Percentiles rank a stretch among this genome's conserved stretches.
These are phyloP conservation scores for Galaxias olidus DNA, from an alignment of 2,797 vertebrate species.

Conservation along the genomic window DNA sequence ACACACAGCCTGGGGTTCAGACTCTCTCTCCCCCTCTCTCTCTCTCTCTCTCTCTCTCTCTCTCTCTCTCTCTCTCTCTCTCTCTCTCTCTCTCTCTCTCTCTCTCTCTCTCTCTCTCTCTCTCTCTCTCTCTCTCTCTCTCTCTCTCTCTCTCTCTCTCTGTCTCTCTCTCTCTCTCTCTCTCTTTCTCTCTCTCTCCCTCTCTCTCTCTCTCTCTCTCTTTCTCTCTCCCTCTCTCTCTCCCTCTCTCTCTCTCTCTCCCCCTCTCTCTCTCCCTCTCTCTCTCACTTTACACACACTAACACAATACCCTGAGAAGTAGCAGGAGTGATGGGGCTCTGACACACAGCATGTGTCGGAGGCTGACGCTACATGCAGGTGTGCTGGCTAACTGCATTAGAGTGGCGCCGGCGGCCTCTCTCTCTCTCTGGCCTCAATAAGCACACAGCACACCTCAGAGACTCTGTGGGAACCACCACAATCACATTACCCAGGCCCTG, in stretches of 20 bases:
- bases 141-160: background rate
- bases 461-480: slow-evolving; percentile 46
- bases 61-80: too few relatives aligned
- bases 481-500: slow-evolving; percentile 46
- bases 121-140: too few relatives aligned
- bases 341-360: slow-evolving; percentile 26
- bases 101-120: too few relatives aligned
- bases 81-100: too few relatives aligned
- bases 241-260: too few relatives aligned
- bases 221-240: too few relatives aligned
- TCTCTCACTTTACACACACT: slow-evolving; percentile 8
- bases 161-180: slow-evolving; percentile 31
- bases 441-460: slow-evolving; percentile 44
- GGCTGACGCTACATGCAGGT: slow-evolving; percentile 51
- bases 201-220: slow-evolving; percentile 5
- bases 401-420: slow-evolving; percentile 45
- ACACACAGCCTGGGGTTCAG: too few relatives aligned
- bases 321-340: too few relatives aligned
- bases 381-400: slow-evolving; percentile 55
- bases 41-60: too few relatives aligned
- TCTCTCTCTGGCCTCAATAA: slow-evolving; percentile 60
- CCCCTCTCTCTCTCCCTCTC: too few relatives aligned
- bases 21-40: too few relatives aligned
- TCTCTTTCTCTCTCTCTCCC: slow-evolving; percentile 23
- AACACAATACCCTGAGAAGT: background rate